Conservation (phyloP, 2,113 vertebrate genomes). For the Lontra canadensis region DNA sequence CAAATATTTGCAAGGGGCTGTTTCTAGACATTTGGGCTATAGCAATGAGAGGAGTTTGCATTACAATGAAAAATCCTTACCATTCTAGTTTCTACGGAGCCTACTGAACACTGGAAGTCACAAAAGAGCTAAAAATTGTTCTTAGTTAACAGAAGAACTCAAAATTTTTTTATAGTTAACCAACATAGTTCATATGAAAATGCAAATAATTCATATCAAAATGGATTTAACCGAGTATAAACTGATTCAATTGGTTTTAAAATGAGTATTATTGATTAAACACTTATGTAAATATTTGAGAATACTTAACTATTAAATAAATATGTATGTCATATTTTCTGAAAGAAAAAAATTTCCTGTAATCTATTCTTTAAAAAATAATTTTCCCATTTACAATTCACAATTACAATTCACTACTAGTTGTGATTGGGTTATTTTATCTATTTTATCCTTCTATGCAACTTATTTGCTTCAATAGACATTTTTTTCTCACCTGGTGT, state of each 20-base stretch:
- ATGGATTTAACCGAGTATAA: background rate
- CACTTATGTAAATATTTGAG: background rate
- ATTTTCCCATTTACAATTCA: background rate
- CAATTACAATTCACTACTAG: background rate
- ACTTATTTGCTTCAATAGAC: background rate
- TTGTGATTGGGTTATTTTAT: background rate
- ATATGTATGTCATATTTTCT: background rate
- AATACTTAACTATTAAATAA: background rate
- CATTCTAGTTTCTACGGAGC: background rate
- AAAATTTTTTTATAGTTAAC: background rate
- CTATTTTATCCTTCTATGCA: background rate
- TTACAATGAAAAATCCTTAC: background rate
- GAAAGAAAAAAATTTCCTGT: too few relatives aligned
- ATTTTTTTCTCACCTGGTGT: background rate
- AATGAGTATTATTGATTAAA: background rate
- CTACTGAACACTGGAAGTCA: background rate
- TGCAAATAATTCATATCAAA: background rate
- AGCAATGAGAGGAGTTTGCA: background rate
- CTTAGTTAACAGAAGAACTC: background rate
- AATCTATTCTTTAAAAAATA: background rate
- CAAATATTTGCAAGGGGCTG: background rate
- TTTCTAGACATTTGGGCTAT: background rate
- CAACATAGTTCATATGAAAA: background rate
- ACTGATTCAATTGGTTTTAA: background rate
- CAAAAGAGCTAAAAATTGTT: background rate